Percentiles rank a stretch among this genome's conserved stretches.
Conservation (phyloP, 1,140 invertebrate species). For the Aphidius gifuensis region DNA sequence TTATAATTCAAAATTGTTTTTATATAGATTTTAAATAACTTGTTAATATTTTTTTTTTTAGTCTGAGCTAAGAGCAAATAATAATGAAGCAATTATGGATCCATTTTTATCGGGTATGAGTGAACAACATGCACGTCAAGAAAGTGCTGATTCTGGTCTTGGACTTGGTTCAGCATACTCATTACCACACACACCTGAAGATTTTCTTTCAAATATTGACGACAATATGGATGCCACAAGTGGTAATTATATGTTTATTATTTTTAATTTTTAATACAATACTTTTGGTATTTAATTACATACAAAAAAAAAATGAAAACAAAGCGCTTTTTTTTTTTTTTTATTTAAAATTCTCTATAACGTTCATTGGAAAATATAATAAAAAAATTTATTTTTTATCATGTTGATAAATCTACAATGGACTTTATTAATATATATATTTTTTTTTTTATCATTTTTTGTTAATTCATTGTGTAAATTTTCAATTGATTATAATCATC, state of each 20-base stretch:
- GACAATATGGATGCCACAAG: conserved; percentile 81
- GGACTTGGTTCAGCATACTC: conserved; percentile 83
- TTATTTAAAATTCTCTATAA: too few species aligned
- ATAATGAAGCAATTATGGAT: conserved; percentile 65
- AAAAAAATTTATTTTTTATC: too few species aligned
- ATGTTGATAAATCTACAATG: too few species aligned
- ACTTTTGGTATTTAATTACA: too few species aligned
- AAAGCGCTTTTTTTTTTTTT: too few species aligned
- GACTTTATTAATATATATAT: background rate
- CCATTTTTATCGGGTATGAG: conserved; percentile 77
- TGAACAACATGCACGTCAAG: conserved; percentile 83
- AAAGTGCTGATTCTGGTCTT: conserved; percentile 88
- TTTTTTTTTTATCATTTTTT: conserved; percentile 8
- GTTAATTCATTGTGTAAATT: too few species aligned
- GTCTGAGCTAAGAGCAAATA: conserved; percentile 63
- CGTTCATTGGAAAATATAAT: too few species aligned
- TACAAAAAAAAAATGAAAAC: too few species aligned
- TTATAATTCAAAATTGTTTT: too few species aligned
- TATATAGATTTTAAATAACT: too few species aligned
- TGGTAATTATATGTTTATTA: conserved; percentile 52
- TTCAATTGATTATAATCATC: too few species aligned
- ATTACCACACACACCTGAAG: conserved; percentile 87
- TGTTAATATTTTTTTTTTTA: too few species aligned
- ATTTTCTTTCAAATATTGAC: conserved; percentile 84
- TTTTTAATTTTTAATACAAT: background rate